phyloP scores from a whole-genome alignment of 2,888 invertebrate genomes.

The Tenthredo mesomela region DNA sequence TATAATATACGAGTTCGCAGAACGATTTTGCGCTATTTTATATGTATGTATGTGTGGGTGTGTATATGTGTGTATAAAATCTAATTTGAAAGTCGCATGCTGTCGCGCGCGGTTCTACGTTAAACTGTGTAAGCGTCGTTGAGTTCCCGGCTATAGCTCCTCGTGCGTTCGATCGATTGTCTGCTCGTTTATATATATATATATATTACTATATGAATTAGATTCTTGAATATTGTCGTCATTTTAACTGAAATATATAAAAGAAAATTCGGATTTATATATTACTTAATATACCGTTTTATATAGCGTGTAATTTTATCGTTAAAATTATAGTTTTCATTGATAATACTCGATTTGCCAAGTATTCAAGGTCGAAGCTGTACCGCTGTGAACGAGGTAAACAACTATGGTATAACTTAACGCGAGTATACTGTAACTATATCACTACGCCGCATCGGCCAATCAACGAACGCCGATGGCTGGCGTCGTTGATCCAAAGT shows the following conservation, averaged over 20 bases:
- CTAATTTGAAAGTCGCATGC: constrained; percentile 14
- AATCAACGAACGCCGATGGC: not conserved
- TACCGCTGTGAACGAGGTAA: not conserved
- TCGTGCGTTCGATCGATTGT: constrained; percentile 9
- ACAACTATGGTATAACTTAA: constrained; percentile 17
- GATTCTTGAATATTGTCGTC: not conserved
- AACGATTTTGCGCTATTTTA: not conserved
- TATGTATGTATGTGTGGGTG: not conserved
- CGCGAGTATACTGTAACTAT: constrained; percentile 24
- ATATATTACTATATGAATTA: not conserved
- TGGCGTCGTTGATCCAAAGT: not conserved
- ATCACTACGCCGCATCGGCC: constrained; percentile 10
- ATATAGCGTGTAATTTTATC: not conserved
- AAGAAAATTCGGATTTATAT: not conserved
- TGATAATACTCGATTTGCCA: constrained; percentile 18
- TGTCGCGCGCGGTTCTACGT: not conserved
- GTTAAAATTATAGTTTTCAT: constrained; percentile 26
- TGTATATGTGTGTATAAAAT: not conserved
- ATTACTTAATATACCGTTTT: not conserved
- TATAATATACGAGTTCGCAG: not conserved
- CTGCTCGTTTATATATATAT: not conserved
- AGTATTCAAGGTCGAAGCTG: not conserved
- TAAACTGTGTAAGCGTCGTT: not conserved
- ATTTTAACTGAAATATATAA: not conserved
- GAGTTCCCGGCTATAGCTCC: not conserved